Base-by-base conservation (phyloP, 2,797 vertebrate genomes). In the Decapterus maruadsi region DNA sequence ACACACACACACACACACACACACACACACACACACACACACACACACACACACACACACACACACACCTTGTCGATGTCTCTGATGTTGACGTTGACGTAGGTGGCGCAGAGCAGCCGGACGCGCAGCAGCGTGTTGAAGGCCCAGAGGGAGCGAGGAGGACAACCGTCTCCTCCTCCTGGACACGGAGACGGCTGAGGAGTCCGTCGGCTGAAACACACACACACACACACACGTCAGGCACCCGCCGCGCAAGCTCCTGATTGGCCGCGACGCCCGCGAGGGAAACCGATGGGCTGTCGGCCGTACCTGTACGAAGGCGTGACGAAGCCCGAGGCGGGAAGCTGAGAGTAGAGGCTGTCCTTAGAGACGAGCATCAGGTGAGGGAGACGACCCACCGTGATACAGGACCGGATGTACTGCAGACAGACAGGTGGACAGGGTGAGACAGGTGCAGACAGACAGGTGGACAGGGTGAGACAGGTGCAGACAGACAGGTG, bases 281-380 rank as follows among this genome's bases (percentile, higher is more conserved):
- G 2, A 13, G 4, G 20, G 14, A 38, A 34, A 34, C 1, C 6
- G 31, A 34, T 34, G 4, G 31, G 4, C 10, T 11, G 45, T 46
- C 36, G 14, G 51, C 0, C 7, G 2, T 83, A 92, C 92, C 92
- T 93, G 86, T 96, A 96, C 0, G 95, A 96, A 2, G 95, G 95
- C 0, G 95, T 90, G 61, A 95, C 91, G 1, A 96, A 96, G 34
- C 94, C 93, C 0, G 94, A 95, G 65, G 91, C 88, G 0, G 95
- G 95, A 11, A 96, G 89, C 83, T 96, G 95, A 71, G 93, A 94
- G 87, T 95, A 96, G 10, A 96, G 93, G 56, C 94, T 95, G 81
- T 96, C 95, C 75, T 95, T 96, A 68, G 94, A 95, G 63, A 96
- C 95, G 13, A 96, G 84, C 95, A 96, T 96, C 63, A 96, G 89